These are phyloP conservation scores for Pardosa pseudoannulata DNA, from an alignment of 2,888 invertebrate species.

Conservation along the genomic window DNA sequence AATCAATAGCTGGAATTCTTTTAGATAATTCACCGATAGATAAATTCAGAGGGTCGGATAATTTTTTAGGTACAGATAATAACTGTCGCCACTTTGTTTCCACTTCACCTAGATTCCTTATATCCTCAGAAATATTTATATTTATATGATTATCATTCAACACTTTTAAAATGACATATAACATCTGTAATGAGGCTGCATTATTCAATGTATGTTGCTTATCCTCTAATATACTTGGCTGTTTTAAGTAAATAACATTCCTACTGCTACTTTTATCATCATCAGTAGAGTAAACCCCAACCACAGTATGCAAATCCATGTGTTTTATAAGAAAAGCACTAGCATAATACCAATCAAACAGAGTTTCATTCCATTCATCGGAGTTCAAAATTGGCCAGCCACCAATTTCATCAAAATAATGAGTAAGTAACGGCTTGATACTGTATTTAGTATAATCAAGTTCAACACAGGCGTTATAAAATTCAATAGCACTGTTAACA, in stretches of 20 bases:
- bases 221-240: not conserved
- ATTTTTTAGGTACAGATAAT: not conserved
- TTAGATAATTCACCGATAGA: conserved; percentile 29
- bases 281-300: conserved; percentile 2
- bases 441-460: too few species aligned
- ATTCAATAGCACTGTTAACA: conserved; percentile 40
- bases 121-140: not conserved
- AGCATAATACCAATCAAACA: conserved; percentile 34
- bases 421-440: not conserved
- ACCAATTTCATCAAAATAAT: conserved; percentile 25
- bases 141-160: not conserved
- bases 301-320: conserved; percentile 17
- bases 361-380: not conserved
- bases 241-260: conserved; percentile 43
- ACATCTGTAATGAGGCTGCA: not conserved
- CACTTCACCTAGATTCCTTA: not conserved
- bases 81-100: conserved; percentile 15
- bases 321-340: conserved; percentile 43
- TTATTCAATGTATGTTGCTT: not conserved
- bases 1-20: conserved; percentile 36
- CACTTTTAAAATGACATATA: conserved; percentile 6
- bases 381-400: conserved; percentile 54
- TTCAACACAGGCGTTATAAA: conserved; percentile 38
- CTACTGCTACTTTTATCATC: conserved; percentile 27
- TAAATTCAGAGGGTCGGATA: conserved; percentile 9